These are phyloP conservation scores for Ranitomeya variabilis DNA, from an alignment of 2,113 vertebrate species.

Conservation along the genomic window DNA sequence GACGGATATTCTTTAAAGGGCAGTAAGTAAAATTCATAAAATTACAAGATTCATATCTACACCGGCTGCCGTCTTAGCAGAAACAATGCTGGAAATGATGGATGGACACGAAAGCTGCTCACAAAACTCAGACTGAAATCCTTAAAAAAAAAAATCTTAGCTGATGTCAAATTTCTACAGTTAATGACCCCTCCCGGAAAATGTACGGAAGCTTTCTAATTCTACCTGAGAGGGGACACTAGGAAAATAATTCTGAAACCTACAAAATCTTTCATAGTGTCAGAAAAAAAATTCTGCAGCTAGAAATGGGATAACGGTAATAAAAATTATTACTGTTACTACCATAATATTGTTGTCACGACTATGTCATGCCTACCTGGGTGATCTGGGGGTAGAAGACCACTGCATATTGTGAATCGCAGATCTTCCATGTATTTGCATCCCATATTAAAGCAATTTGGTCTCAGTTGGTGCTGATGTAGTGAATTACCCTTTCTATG, in stretches of 20 bases:
- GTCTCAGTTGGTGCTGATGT: too few species aligned
- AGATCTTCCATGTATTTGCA: too few species aligned
- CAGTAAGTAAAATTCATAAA: conserved; percentile 3
- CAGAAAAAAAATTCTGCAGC: not conserved
- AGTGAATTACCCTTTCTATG: too few species aligned
- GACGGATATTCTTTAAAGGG: conserved; percentile 32
- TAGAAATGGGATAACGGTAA: not conserved
- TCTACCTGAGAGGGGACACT: not conserved
- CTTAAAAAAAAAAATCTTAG: not conserved
- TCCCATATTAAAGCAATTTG: too few species aligned
- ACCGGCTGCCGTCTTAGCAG: not conserved
- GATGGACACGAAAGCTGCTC: not conserved
- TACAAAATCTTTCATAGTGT: not conserved
- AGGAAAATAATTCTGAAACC: not conserved
- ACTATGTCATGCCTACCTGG: too few species aligned
- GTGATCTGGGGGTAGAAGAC: too few species aligned
- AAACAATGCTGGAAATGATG: conserved; percentile 2
- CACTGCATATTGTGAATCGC: too few species aligned
- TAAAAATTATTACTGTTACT: too few species aligned
- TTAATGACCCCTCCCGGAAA: not conserved
- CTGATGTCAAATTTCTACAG: not conserved
- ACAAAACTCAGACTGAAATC: not conserved
- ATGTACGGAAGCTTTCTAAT: not conserved
- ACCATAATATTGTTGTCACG: not conserved
- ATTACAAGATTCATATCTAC: not conserved